These are phyloP conservation scores for Lytechinus variegatus DNA, from an alignment of 35 echinoderm and acorn worm species.

Conservation along the genomic window DNA sequence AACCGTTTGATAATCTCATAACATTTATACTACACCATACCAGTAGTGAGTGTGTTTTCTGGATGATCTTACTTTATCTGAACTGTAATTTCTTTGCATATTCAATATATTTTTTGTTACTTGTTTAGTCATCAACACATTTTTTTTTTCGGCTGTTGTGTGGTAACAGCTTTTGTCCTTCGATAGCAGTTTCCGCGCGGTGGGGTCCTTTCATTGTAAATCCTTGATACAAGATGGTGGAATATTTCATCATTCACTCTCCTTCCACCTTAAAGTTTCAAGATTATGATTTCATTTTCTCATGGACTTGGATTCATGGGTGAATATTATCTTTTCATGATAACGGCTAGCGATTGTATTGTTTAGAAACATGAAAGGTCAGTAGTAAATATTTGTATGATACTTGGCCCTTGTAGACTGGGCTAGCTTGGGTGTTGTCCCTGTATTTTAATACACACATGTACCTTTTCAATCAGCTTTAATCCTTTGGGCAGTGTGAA, in stretches of 20 bases:
- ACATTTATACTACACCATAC: background rate
- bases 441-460: too few relatives aligned
- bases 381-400: background rate
- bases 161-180: constrained; percentile 16
- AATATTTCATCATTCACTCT: background rate
- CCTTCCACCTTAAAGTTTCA: background rate
- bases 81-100: background rate
- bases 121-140: background rate
- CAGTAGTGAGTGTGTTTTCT: background rate
- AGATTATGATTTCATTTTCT: background rate
- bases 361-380: background rate
- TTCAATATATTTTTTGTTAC: background rate
- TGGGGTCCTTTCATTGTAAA: background rate
- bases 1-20: background rate
- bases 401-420: background rate
- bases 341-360: background rate
- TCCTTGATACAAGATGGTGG: background rate
- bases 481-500: too few relatives aligned
- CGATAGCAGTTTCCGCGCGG: background rate
- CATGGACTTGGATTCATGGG: background rate
- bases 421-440: too few relatives aligned
- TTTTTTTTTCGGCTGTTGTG: background rate
- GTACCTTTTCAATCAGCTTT: too few relatives aligned
- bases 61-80: background rate
- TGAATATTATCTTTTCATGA: background rate